Evolutionary conservation across 2,113 vertebrate species (phyloP), one percentile per base, ranked within the genome.

Genomic region (Grantiella picta): DNA sequence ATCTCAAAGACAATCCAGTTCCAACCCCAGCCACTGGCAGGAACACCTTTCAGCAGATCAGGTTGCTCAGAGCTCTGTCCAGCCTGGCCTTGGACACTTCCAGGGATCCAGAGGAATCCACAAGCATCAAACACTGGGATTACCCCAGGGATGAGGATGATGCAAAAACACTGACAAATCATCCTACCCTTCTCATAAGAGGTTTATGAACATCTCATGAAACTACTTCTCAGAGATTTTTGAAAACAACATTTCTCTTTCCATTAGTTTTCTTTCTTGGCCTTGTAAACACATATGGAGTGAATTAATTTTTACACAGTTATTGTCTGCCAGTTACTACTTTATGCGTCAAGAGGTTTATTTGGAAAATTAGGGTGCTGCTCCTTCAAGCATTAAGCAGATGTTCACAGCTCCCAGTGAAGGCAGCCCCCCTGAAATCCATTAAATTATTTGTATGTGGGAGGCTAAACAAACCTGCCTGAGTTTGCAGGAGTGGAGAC

Each of bases 311-410:
- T 96, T 96, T 68, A 28, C 54, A 66, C n/a, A 49, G 56, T 76
- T 92, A 75, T 83, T 92, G 64, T 90, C 90, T 94, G 88, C 40
- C 90, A 90, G 60, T 75, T 95, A 77, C 79, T 84, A 40, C 76
- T 95, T 83, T 53, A n/a, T 75, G 88, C 0, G 0, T 75, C 93
- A 78, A 15, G 52, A 71, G n/a, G 64, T 89, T 96, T 80, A 83
- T 93, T 96, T 96, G 92, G 90, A 83, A 83, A 94, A 83, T 96
- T 16, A 78, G 88, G 93, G 85, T 92, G 82, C 93, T 93, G 76
- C 76, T 92, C 60, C 85, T 96, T 81, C 71, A 86, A 75, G 69
- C 61, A 71, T 45, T 49, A 68, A 90, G 82, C 93, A 95, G 85
- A 88, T 94, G 93, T 91, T 95, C 72, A 33, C 20, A 84, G 80